phyloP scores from a whole-genome alignment of 2,888 invertebrate genomes.

The Meliscaeva auricollis region DNA sequence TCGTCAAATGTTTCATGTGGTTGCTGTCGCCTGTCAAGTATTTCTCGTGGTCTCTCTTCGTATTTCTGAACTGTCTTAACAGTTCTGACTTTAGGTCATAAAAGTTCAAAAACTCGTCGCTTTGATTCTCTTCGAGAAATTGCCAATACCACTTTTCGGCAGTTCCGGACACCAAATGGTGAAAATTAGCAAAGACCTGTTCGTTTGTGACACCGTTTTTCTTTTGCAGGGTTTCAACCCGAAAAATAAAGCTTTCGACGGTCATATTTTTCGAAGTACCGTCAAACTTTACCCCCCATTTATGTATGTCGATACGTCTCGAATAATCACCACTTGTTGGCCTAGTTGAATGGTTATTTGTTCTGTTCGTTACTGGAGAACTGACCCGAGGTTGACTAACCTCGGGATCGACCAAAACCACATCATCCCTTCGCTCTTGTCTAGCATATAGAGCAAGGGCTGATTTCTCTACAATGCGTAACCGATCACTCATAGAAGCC shows the following conservation, averaged over 20 bases:
- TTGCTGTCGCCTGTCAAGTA: not conserved
- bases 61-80: not conserved
- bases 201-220: not conserved
- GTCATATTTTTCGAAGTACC: not conserved
- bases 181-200: not conserved
- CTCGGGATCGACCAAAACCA: not conserved
- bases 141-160: slow-evolving; percentile 14
- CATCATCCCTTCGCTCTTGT: not conserved
- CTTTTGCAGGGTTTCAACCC: not conserved
- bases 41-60: not conserved
- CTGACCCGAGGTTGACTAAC: no score
- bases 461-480: not conserved
- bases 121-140: not conserved
- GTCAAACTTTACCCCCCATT: slow-evolving; percentile 8
- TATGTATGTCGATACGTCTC: not conserved
- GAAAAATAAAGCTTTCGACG: not conserved
- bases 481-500: not conserved
- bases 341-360: no score
- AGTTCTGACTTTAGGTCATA: not conserved
- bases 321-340: no score
- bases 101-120: not conserved
- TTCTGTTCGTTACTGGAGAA: no score
- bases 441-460: not conserved
- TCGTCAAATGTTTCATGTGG: slow-evolving; percentile 20
- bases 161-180: not conserved